These are phyloP conservation scores for Oscheius sp. DNA, from an alignment of 1,140 invertebrate genomes.

Conservation along the genomic window DNA sequence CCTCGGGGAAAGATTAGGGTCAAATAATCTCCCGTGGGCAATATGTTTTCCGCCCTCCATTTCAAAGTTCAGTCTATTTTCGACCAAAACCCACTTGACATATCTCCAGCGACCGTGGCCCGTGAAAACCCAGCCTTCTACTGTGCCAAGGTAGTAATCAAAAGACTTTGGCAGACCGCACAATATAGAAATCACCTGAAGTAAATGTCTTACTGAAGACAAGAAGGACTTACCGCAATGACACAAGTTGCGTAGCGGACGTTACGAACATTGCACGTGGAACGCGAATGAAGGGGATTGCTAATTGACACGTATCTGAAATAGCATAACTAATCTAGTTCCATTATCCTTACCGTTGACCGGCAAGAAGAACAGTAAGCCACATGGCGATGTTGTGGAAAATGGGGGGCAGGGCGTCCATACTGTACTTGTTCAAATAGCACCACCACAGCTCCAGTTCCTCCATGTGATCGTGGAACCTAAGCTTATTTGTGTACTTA, in stretches of 20 bases:
- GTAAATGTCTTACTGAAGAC: neutral
- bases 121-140: constrained; percentile 54
- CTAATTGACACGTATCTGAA: constrained; percentile 59
- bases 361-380: constrained; percentile 58
- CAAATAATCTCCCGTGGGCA: too few relatives aligned
- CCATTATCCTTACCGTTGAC: constrained; percentile 46
- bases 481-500: constrained; percentile 10
- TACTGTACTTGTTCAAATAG: constrained; percentile 56
- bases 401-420: constrained; percentile 55
- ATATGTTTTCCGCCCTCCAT: too few relatives aligned
- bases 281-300: constrained; percentile 53
- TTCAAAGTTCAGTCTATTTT: too few relatives aligned
- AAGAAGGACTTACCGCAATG: constrained; percentile 42
- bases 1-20: too few relatives aligned
- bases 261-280: constrained; percentile 52
- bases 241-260: constrained; percentile 54
- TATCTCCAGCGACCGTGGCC: constrained; percentile 46
- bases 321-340: neutral
- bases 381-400: constrained; percentile 57
- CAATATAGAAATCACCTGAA: constrained; percentile 45
- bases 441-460: constrained; percentile 58
- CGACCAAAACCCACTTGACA: constrained; percentile 35
- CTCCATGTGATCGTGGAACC: constrained; percentile 46
- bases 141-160: constrained; percentile 52
- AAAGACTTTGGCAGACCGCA: constrained; percentile 58